Conservation (phyloP, 2,888 invertebrate species). For the Tromatobia lineatoria region DNA sequence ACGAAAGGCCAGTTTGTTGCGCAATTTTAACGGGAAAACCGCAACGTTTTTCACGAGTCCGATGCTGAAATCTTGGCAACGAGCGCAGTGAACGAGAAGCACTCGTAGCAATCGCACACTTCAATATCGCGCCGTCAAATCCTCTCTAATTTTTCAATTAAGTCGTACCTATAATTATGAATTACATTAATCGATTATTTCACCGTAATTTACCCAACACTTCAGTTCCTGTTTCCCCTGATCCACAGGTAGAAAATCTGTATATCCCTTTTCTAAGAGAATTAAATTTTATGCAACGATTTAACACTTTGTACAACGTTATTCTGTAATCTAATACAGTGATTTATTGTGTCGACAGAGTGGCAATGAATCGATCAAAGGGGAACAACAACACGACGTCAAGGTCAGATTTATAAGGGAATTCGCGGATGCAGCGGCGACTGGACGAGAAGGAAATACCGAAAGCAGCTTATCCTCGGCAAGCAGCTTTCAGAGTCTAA, state of each 20-base stretch:
- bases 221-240: conserved; percentile 68
- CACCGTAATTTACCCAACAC: conserved; percentile 72
- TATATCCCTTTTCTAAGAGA: not conserved
- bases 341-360: conserved; percentile 59
- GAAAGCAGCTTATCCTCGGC: conserved; percentile 78
- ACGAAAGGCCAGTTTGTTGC: conserved; percentile 70
- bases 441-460: conserved; percentile 20
- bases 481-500: conserved; percentile 81
- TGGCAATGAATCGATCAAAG: conserved; percentile 68
- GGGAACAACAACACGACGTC: conserved; percentile 76
- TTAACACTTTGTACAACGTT: not conserved
- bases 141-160: not conserved
- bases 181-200: conserved; percentile 79
- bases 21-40: conserved; percentile 75
- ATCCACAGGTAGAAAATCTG: conserved; percentile 69
- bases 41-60: conserved; percentile 68
- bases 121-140: not conserved
- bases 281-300: not conserved
- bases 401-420: conserved; percentile 81
- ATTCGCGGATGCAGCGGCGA: conserved; percentile 75
- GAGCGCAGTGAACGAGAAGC: conserved; percentile 66
- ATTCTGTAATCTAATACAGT: conserved; percentile 1
- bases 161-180: conserved; percentile 70
- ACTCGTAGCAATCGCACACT: conserved; percentile 35
- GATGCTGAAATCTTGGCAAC: conserved; percentile 59